Percentiles rank a stretch among this genome's conserved stretches.
Conservation (phyloP, 2,888 invertebrate species). For the Eristalis pertinax region DNA sequence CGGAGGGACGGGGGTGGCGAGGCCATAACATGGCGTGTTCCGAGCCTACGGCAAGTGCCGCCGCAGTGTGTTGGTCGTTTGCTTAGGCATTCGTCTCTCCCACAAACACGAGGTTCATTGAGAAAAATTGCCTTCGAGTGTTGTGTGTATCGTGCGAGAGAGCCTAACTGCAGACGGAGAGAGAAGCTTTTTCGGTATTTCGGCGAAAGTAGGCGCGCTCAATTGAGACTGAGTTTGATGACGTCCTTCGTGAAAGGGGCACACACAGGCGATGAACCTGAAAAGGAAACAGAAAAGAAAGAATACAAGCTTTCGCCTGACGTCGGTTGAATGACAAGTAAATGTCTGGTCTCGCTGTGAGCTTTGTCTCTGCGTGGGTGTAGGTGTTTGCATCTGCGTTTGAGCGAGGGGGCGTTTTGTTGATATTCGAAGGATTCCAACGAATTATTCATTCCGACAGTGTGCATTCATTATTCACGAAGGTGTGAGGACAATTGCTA, state of each 20-base stretch:
- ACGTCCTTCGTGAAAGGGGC: conserved; percentile 36
- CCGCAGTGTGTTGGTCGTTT: neutral
- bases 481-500: conserved; percentile 17
- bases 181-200: conserved; percentile 10
- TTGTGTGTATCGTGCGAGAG: neutral
- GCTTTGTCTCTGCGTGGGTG: conserved; percentile 27
- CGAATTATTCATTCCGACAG: conserved; percentile 49
- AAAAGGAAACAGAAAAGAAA: neutral
- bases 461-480: conserved; percentile 43
- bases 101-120: conserved; percentile 30
- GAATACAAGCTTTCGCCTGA: conserved; percentile 35
- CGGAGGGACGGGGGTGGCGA: no score
- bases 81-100: neutral
- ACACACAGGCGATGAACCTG: neutral
- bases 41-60: conserved; percentile 51
- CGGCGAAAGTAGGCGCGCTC: conserved; percentile 46
- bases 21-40: neutral
- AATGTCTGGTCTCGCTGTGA: conserved; percentile 31
- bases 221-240: conserved; percentile 32
- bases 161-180: conserved; percentile 13
- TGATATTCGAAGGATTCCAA: conserved; percentile 20
- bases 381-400: conserved; percentile 16
- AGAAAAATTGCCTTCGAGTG: conserved; percentile 19
- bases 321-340: conserved; percentile 19
- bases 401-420: conserved; percentile 14